These are phyloP conservation scores for Coccyzus lansbergi DNA, from an alignment of 2,797 vertebrate genomes.

Conservation along the genomic window DNA sequence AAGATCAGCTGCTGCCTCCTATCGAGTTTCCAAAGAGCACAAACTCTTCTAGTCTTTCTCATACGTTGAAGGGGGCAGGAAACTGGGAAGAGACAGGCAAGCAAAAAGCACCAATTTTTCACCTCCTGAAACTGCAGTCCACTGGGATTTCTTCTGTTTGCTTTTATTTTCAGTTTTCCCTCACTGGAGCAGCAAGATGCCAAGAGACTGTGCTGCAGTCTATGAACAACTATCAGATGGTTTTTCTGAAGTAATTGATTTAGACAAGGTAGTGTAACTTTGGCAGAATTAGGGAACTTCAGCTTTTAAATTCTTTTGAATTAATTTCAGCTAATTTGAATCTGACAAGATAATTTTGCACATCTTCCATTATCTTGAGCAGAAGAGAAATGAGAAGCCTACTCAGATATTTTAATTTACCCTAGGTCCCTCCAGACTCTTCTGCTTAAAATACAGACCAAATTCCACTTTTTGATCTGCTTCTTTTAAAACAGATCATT, in stretches of 20 bases:
- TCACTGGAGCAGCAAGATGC: not conserved
- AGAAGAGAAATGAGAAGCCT: not conserved
- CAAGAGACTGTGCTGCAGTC: not conserved
- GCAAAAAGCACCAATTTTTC: constrained; percentile 11
- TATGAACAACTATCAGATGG: not conserved
- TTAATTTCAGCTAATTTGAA: not conserved
- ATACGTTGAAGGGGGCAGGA: constrained; percentile 69
- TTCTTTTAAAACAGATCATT: not conserved
- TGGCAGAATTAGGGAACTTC: not conserved
- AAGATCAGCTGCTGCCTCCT: constrained; percentile 84
- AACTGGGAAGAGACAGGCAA: constrained; percentile 59
- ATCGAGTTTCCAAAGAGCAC: constrained; percentile 79
- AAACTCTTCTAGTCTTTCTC: constrained; percentile 60
- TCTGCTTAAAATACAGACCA: not conserved
- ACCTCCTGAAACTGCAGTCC: constrained; percentile 47
- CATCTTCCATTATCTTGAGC: not conserved
- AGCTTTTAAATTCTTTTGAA: constrained; percentile 3
- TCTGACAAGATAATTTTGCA: not conserved
- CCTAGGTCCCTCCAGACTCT: not conserved
- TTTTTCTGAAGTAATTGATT: not conserved
- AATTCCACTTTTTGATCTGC: not conserved
- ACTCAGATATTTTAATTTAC: not conserved
- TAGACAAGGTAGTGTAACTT: not conserved
- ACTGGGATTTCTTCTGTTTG: constrained; percentile 24
- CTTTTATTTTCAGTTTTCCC: constrained; percentile 54